Evolutionary conservation across 2,888 invertebrate genomes (phyloP).

Genomic region (Drosophila eohydei): DNA sequence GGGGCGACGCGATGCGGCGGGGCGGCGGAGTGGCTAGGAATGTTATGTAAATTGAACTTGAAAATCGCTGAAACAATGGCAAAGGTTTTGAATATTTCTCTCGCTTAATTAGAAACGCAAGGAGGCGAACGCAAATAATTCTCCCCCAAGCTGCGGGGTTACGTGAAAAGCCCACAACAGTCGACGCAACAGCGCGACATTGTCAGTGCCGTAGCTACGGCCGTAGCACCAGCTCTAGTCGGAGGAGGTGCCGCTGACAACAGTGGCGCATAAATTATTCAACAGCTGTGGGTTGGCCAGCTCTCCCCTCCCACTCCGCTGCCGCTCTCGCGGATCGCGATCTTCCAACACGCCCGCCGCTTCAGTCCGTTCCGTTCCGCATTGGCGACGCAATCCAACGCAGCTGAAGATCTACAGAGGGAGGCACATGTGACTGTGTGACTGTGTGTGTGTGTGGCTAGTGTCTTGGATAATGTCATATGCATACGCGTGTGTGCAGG

Average conservation of each 20-base stretch:
- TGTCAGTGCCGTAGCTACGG: slow-evolving; percentile 41
- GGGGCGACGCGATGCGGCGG: slow-evolving; percentile 39
- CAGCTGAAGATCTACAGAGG: slow-evolving; percentile 42
- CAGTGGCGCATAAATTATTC: slow-evolving; percentile 74
- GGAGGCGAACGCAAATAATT: slow-evolving; percentile 77
- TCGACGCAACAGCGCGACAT: slow-evolving; percentile 41
- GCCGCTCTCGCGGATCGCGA: slow-evolving; percentile 23
- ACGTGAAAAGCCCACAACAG: slow-evolving; percentile 35
- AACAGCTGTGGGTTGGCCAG: slow-evolving; percentile 58
- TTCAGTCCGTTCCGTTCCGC: slow-evolving; percentile 57
- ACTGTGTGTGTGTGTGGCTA: slow-evolving; percentile 8
- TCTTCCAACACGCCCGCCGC: slow-evolving; percentile 10
- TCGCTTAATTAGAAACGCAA: slow-evolving; percentile 81
- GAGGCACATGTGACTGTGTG: not conserved
- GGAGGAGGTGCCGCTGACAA: slow-evolving; percentile 65
- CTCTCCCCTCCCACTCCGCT: not conserved
- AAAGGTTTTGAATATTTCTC: slow-evolving; percentile 82
- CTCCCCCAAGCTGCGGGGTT: slow-evolving; percentile 41
- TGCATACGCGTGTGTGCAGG: slow-evolving; percentile 61
- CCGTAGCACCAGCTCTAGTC: slow-evolving; percentile 24
- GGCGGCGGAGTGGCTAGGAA: slow-evolving; percentile 65
- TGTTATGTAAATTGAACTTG: slow-evolving; percentile 80
- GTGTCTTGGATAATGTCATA: slow-evolving; percentile 68
- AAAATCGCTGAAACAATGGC: slow-evolving; percentile 78
- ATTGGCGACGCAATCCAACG: slow-evolving; percentile 71